phyloP scores from a whole-genome alignment of 2,797 vertebrate species.

The Chelon auratus region DNA sequence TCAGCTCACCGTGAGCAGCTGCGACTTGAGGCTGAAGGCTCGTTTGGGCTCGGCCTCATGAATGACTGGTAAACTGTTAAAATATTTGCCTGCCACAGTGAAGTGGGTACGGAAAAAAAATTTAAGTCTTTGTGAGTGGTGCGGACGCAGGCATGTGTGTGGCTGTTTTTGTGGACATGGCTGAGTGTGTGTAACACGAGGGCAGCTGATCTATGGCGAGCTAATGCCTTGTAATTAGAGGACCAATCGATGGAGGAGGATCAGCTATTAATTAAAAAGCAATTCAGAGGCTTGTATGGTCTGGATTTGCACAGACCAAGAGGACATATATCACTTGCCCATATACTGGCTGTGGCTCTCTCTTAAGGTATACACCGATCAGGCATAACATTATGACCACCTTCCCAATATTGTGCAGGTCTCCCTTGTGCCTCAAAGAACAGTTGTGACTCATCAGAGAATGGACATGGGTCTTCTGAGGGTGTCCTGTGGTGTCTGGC shows the following conservation, averaged over 20 bases:
- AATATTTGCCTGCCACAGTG: constrained; percentile 67
- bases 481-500: too few species aligned
- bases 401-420: too few species aligned
- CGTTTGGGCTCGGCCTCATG: constrained; percentile 5
- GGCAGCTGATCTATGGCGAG: constrained; percentile 49
- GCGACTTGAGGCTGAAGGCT: constrained; percentile 33
- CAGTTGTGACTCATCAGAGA: too few species aligned
- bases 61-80: constrained; percentile 47
- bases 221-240: constrained; percentile 61
- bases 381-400: too few species aligned
- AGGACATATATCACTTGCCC: constrained; percentile 36
- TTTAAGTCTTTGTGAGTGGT: constrained; percentile 4
- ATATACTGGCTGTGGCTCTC: neutral
- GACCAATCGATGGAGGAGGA: constrained; percentile 61
- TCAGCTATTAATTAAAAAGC: constrained; percentile 71
- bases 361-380: neutral
- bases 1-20: constrained; percentile 29
- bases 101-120: constrained; percentile 21
- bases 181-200: constrained; percentile 2
- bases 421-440: too few species aligned
- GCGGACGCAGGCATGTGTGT: neutral
- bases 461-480: too few species aligned
- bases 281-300: constrained; percentile 49
- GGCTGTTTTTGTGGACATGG: constrained; percentile 26
- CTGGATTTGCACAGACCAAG: constrained; percentile 9